These are phyloP conservation scores for Chauna torquata DNA, from an alignment of 2,113 vertebrate genomes.

Conservation along the genomic window DNA sequence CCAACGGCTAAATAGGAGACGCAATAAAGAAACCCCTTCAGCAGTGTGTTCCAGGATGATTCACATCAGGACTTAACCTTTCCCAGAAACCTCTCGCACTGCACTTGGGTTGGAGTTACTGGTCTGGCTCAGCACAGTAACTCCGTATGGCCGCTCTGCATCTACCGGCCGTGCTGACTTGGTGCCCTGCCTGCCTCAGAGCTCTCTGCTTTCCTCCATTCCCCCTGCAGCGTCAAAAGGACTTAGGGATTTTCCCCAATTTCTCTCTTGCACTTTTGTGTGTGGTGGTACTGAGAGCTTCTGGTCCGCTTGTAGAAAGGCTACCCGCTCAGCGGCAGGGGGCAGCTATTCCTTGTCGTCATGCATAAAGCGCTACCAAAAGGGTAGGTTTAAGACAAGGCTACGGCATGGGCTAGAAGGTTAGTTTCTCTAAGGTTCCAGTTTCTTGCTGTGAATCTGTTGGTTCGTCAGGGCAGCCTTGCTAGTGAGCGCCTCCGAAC, in stretches of 20 bases:
- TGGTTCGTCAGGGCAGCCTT: neutral
- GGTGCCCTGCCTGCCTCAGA: neutral
- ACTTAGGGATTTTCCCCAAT: neutral
- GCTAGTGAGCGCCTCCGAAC: neutral
- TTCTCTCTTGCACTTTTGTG: neutral
- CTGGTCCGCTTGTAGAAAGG: neutral
- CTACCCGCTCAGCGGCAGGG: neutral
- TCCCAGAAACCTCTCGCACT: neutral
- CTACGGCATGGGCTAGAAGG: neutral
- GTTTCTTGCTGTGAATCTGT: neutral
- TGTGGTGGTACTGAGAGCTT: neutral
- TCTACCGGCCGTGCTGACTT: neutral
- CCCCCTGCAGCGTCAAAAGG: neutral
- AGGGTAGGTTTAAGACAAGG: neutral
- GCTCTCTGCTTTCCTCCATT: neutral
- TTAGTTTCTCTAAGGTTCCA: neutral
- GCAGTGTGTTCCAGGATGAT: neutral
- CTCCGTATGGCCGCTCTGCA: rapidly evolving
- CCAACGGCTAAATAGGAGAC: neutral
- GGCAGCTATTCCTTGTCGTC: neutral
- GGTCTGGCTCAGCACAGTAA: neutral
- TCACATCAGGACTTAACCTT: neutral
- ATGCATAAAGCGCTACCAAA: rapidly evolving
- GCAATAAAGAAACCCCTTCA: neutral
- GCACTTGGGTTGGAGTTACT: neutral